These are phyloP conservation scores for Dinocampus coccinellae DNA, from an alignment of 2,888 invertebrate species.

Conservation along the genomic window DNA sequence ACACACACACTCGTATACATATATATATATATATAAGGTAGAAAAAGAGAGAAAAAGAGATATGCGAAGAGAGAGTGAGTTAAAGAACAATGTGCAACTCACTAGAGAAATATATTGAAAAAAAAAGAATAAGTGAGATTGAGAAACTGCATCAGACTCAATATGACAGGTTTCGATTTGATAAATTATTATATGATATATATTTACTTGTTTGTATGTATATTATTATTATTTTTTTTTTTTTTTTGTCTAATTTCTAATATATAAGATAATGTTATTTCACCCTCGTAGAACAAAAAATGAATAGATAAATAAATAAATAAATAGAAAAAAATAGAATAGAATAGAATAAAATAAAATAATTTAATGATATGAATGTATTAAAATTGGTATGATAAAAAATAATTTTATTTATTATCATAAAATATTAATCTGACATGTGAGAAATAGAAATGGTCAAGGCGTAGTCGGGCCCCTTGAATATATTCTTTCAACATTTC, in stretches of 20 bases:
- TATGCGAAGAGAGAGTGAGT: conserved; percentile 17
- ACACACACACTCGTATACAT: too few relatives aligned
- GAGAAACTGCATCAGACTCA: conserved; percentile 5
- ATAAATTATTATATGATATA: background rate
- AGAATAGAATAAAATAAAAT: too few relatives aligned
- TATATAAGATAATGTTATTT: too few relatives aligned
- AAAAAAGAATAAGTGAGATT: conserved; percentile 11
- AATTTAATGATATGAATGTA: too few relatives aligned
- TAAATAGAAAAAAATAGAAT: too few relatives aligned
- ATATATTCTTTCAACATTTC: conserved; percentile 43
- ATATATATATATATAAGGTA: too few relatives aligned
- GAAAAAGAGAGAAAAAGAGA: background rate
- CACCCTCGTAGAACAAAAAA: too few relatives aligned
- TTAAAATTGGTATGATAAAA: too few relatives aligned
- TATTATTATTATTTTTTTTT: too few relatives aligned
- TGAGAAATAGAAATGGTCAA: conserved; percentile 11
- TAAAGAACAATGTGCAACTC: conserved; percentile 52
- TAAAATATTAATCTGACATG: background rate
- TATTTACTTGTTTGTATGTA: too few relatives aligned
- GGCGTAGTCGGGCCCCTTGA: conserved; percentile 26
- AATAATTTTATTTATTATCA: background rate
- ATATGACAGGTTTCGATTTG: conserved; percentile 17
- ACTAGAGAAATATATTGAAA: background rate
- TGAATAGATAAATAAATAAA: too few relatives aligned
- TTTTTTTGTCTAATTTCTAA: too few relatives aligned